Evolutionary conservation across 2,888 invertebrate genomes (phyloP).

Genomic region (Dicyrtomina minuta): DNA sequence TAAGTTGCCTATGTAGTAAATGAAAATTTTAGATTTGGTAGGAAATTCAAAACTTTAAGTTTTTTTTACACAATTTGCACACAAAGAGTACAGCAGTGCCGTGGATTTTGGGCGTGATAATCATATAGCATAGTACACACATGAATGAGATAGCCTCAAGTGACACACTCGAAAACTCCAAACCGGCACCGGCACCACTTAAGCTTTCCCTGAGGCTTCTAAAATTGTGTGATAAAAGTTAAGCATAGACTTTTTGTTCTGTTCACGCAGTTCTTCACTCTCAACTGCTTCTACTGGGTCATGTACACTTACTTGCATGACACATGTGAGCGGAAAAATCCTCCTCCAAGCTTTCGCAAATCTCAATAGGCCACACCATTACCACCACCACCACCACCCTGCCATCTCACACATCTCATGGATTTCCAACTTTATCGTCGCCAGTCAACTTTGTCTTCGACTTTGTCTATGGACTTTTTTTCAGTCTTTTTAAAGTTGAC

Average conservation of each 20-base stretch:
- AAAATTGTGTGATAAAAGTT: conserved; percentile 11
- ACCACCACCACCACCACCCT: too few species aligned
- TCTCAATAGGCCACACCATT: conserved; percentile 7
- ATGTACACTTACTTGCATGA: conserved; percentile 66
- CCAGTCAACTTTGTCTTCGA: conserved; percentile 20
- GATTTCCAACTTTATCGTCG: conserved; percentile 21
- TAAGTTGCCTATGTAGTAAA: too few species aligned
- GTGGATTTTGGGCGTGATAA: too few species aligned
- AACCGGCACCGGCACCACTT: neutral
- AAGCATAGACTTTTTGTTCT: conserved; percentile 14
- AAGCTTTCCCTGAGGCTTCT: neutral
- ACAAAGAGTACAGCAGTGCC: too few species aligned
- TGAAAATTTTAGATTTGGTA: too few species aligned
- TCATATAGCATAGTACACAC: too few species aligned
- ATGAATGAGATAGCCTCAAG: too few species aligned
- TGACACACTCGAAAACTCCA: too few species aligned
- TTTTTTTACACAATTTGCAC: too few species aligned
- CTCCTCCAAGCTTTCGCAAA: conserved; percentile 6
- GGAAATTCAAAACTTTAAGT: too few species aligned
- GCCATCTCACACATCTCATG: conserved; percentile 10
- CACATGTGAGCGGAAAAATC: conserved; percentile 31
- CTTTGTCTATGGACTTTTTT: neutral
- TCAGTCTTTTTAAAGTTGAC: neutral
- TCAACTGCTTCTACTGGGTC: conserved; percentile 89
- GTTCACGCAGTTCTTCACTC: conserved; percentile 65